Evolutionary conservation across 2,888 invertebrate species (phyloP).

Genomic region (Reticulitermes lucifugus): DNA sequence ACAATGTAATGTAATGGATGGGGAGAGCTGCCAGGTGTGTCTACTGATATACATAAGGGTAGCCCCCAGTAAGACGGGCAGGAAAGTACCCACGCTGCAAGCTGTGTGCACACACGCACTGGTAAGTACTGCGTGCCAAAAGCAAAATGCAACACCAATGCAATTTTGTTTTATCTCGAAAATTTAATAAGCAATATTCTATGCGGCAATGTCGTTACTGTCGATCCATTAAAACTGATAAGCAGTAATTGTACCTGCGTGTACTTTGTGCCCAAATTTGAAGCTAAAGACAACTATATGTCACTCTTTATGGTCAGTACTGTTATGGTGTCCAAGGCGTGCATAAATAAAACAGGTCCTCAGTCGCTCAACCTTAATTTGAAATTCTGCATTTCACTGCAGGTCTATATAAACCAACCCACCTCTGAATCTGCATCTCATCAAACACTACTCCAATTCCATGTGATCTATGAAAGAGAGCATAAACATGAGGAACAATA

Average conservation of each 20-base stretch:
- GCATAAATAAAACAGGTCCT: constrained; percentile 14
- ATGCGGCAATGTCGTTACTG: too few species aligned
- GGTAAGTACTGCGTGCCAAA: not conserved
- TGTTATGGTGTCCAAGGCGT: not conserved
- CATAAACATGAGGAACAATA: too few species aligned
- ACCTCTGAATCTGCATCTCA: not conserved
- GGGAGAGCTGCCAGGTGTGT: constrained; percentile 50
- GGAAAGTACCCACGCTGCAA: constrained; percentile 45
- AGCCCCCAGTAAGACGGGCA: not conserved
- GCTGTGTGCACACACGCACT: constrained; percentile 19
- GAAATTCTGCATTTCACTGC: constrained; percentile 12
- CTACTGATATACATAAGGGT: not conserved
- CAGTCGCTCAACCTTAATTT: not conserved
- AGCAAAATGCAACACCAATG: constrained; percentile 3
- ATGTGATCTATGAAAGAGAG: not conserved
- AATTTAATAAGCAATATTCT: too few species aligned
- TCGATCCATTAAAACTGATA: not conserved
- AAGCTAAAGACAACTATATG: not conserved
- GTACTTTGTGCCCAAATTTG: too few species aligned
- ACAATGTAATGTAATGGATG: constrained; percentile 20
- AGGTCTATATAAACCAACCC: not conserved
- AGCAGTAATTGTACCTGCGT: not conserved
- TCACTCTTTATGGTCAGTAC: not conserved
- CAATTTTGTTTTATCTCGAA: too few species aligned
- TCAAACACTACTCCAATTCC: not conserved